Base-by-base conservation (phyloP, 2,797 vertebrate genomes). In the Tiaroga cobitis region DNA sequence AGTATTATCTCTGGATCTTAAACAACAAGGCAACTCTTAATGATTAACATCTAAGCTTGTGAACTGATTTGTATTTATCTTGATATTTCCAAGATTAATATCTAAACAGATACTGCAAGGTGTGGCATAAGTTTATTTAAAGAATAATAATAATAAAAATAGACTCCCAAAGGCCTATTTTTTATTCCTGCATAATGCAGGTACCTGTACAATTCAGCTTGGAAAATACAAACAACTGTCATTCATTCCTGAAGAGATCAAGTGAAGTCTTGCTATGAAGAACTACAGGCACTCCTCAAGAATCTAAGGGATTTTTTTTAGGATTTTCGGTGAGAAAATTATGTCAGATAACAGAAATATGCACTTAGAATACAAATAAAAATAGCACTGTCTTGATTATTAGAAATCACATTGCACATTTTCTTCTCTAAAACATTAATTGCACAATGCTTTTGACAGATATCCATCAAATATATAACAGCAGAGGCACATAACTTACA, bases 11-110 rank as follows among this genome's bases (percentile, higher is more conserved):
- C 87, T 91, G 90, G 87, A 90, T 80, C 79, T 77, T 76, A 39
- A 63, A 39, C 26, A 92, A 91, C 90, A 93, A 95, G 91, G 93
- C 94, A 92, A 91, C 89, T 88, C 84, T 83, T 87, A 86, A 79
- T 85, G 86, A 90, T 39, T 8, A 43, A 46, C 34, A 39, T 70
- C 63, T 85, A 63, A 49, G 24, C 11, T 61, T 49, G 18, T 43
- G 24, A 78, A 32, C 21, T 7, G 3, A 51, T 72, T 46, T 32
- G 13, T 75, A 16, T 61, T 29, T 26, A 72, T 75, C 56, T 49
- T 81, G n/a, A 73, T 29, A 39, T 59, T 43, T 85, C 41, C 70
- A 65, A 21, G 41, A 85, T 54, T 29, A 85, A 51, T 73, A 61
- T 65, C 59, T 41, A 13, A 80, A 80, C 24, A 10, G n/a, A 68